phyloP scores from a whole-genome alignment of 92 coral and sea anemone genomes.

The Epizoanthus ramosus region DNA sequence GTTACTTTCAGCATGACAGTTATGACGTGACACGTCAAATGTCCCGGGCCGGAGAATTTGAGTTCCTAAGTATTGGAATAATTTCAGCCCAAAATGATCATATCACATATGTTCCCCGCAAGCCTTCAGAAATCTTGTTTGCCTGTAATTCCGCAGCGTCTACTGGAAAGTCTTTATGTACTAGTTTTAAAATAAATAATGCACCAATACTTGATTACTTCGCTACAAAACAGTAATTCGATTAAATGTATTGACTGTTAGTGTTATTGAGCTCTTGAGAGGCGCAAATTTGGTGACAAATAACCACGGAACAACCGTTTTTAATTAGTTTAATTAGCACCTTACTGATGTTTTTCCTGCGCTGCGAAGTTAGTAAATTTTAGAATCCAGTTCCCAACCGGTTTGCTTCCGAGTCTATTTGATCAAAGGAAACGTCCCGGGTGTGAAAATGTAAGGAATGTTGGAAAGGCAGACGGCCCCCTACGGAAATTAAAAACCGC shows the following conservation, averaged over 20 bases:
- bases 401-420: conserved; percentile 18
- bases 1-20: too few species aligned
- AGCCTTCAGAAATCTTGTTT: too few species aligned
- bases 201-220: too few species aligned
- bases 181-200: too few species aligned
- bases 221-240: neutral
- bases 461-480: conserved; percentile 2
- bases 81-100: too few species aligned
- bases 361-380: neutral
- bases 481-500: conserved; percentile 34
- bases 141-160: too few species aligned
- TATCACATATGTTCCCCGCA: too few species aligned
- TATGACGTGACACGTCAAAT: too few species aligned
- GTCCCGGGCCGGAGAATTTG: too few species aligned
- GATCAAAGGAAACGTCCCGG: conserved; percentile 36
- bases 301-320: conserved; percentile 30
- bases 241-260: conserved; percentile 9
- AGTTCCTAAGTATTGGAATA: too few species aligned
- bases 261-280: neutral
- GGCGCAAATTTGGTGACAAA: conserved; percentile 29
- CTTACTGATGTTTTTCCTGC: conserved; percentile 25
- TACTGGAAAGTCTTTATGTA: too few species aligned
- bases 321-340: conserved; percentile 36
- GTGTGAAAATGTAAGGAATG: conserved; percentile 32
- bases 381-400: conserved; percentile 14